Conservation (phyloP, 2,888 invertebrate genomes). For the Drosophila conformis region DNA sequence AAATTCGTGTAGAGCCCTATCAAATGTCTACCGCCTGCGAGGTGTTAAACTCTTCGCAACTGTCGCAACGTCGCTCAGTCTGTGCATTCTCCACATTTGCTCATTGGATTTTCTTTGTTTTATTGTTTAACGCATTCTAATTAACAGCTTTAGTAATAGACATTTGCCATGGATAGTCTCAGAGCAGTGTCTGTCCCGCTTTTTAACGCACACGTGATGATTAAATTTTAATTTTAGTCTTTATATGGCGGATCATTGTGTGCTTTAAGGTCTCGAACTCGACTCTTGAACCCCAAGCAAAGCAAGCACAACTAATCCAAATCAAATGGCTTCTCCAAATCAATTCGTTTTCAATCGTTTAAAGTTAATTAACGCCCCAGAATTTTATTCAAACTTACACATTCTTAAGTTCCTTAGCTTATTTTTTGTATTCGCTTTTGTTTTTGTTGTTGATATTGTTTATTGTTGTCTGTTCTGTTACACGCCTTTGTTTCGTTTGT, state of each 20-base stretch:
- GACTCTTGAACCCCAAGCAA: constrained; percentile 57
- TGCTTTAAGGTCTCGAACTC: constrained; percentile 52
- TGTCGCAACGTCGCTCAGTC: constrained; percentile 47
- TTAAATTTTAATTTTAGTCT: constrained; percentile 78
- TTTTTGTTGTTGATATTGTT: constrained; percentile 33
- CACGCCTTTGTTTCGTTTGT: constrained; percentile 70
- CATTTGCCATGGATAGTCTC: constrained; percentile 39
- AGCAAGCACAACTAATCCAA: constrained; percentile 77
- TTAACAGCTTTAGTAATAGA: constrained; percentile 71
- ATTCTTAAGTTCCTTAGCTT: constrained; percentile 51
- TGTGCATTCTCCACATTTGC: background rate
- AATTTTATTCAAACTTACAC: constrained; percentile 63
- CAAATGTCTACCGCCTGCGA: constrained; percentile 53
- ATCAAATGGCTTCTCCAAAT: constrained; percentile 78
- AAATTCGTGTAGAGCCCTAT: constrained; percentile 42
- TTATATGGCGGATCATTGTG: constrained; percentile 36
- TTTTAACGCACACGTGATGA: constrained; percentile 81
- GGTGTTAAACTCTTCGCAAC: constrained; percentile 75
- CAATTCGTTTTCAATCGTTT: constrained; percentile 81
- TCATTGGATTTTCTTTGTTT: constrained; percentile 68
- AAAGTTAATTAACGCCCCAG: constrained; percentile 78
- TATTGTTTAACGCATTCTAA: constrained; percentile 80
- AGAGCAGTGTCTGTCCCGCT: constrained; percentile 34
- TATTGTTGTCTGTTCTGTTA: constrained; percentile 52
- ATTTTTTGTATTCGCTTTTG: constrained; percentile 19